These are phyloP conservation scores for Iguana delicatissima DNA, from an alignment of 2,797 vertebrate genomes.

Conservation along the genomic window DNA sequence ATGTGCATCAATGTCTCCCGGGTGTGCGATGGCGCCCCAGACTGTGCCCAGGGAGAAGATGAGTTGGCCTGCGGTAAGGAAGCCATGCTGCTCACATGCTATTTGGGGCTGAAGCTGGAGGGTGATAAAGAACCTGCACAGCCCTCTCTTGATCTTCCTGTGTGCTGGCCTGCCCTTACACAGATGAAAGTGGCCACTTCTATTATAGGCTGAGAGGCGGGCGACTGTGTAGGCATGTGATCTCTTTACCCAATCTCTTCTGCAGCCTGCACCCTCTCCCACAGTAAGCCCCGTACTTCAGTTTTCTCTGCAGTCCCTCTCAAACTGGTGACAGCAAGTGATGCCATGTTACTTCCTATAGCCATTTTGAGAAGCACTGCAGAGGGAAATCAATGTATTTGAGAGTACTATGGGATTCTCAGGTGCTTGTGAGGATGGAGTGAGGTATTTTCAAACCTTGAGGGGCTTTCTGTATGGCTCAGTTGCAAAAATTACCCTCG, in stretches of 20 bases:
- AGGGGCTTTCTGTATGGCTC: too few species aligned
- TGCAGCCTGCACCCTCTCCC: too few species aligned
- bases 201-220: background rate
- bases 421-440: too few species aligned
- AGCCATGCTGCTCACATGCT: accelerated
- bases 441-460: too few species aligned
- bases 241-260: too few species aligned
- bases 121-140: accelerated
- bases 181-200: background rate
- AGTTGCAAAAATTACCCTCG: background rate
- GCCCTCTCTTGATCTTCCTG: too few species aligned
- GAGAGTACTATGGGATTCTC: too few species aligned
- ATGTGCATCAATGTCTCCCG: slow-evolving; percentile 82
- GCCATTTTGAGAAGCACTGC: too few species aligned
- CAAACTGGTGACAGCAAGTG: too few species aligned
- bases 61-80: slow-evolving; percentile 85
- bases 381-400: too few species aligned
- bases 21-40: slow-evolving; percentile 82
- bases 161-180: background rate
- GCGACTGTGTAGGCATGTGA: accelerated
- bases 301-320: too few species aligned
- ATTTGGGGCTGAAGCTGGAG: background rate
- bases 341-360: too few species aligned
- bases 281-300: background rate
- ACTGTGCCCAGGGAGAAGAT: slow-evolving; percentile 87